Evolutionary conservation across 2,888 invertebrate species (phyloP), one percentile per base, ranked within the genome.

Genomic region (Neuroscelio doddi): DNA sequence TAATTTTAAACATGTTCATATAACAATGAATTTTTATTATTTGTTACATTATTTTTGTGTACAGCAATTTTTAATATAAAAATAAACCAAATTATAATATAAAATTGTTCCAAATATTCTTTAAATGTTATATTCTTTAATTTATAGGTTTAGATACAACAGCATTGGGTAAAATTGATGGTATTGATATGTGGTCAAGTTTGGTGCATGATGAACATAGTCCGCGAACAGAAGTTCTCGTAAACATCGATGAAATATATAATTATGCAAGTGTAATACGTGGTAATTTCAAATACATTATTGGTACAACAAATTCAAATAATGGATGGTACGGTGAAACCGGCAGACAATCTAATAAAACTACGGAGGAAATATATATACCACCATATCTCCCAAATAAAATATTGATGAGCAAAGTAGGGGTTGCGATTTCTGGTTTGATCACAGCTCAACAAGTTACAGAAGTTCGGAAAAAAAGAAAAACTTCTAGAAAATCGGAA

Each of bases 201-300:
- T 84, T 90, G 38, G 84, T 84, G 69, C 26, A 86, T 66, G 86
- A 86, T 30, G 66, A 68, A 14, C 75, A 79, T 17, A 79, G 87
- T 85, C 63, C 87, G 66, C 86, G 90, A 42, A 86, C 85, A 41
- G 90, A 90, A 73, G 84, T 90, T 1, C 77, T 90, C 1, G 82
- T 90, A 69, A 87, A 89, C 68, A 85, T 90, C 32, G 89, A 90
- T 58, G 87, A 88, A 36, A 79, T 85, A 7, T 80, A 70, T 1
- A 87, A 88, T 67, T 90, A 89, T 68, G 88, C 87, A 0, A 87
- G 89, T 76, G 86, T 84, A 39, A 86, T 90, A 77, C 86, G 87
- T 16, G 90, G 89, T 0, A 88, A 90, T 77, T 90, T 88, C 81
- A 90, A 90, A 80, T 88, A 90, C 58, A 76, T 90, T 0, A 87